phyloP scores from a whole-genome alignment of 2,888 invertebrate species.

The Zelleria hepariella region DNA sequence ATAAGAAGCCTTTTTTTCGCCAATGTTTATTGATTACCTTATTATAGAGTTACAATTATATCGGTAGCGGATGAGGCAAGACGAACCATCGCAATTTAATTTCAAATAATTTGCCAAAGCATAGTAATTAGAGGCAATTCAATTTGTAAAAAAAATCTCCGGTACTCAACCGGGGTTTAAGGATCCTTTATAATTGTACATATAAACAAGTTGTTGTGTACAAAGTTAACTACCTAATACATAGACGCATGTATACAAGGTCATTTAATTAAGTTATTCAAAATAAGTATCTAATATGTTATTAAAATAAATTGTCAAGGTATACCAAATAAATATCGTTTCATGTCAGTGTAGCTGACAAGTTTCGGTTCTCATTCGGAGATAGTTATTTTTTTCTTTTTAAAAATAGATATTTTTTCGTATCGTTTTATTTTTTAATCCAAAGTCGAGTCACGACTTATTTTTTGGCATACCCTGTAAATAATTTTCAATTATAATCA shows the following conservation, averaged over 20 bases:
- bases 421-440: too few relatives aligned
- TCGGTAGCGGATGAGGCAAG: constrained; percentile 2
- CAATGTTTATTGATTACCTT: constrained; percentile 7
- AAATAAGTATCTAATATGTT: too few relatives aligned
- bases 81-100: constrained; percentile 1
- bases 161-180: background rate
- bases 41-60: background rate
- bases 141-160: background rate
- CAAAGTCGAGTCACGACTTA: too few relatives aligned
- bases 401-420: too few relatives aligned
- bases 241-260: background rate
- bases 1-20: background rate
- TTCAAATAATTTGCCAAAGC: constrained; percentile 3
- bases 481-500: background rate
- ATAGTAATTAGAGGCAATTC: constrained; percentile 1
- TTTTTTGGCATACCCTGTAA: too few relatives aligned
- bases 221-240: background rate
- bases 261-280: too few relatives aligned
- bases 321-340: too few relatives aligned
- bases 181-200: too few relatives aligned
- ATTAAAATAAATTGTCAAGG: too few relatives aligned
- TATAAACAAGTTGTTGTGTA: background rate
- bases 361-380: too few relatives aligned
- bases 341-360: too few relatives aligned
- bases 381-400: too few relatives aligned